Percentiles rank a stretch among this genome's conserved stretches.
Evolutionary conservation across 2,888 invertebrate genomes (phyloP).

Genomic region (Agelastica alni): DNA sequence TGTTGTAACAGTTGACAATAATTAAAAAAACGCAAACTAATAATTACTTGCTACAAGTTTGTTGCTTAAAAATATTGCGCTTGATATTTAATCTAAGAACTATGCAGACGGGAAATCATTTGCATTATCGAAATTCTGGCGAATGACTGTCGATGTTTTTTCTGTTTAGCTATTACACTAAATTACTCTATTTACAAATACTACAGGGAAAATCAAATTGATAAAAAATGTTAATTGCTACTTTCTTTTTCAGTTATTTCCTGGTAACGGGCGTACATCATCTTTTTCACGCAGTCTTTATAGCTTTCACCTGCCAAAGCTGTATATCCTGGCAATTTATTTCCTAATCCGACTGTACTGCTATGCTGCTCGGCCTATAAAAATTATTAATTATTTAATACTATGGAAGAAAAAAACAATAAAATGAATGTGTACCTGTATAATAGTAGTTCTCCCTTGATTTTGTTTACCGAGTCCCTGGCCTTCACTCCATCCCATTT

Average conservation of each 20-base stretch:
- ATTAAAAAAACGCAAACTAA: too few relatives aligned
- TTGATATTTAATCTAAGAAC: too few relatives aligned
- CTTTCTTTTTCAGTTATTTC: constrained; percentile 71
- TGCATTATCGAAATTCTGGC: too few relatives aligned
- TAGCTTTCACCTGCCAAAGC: constrained; percentile 84
- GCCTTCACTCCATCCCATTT: constrained; percentile 99
- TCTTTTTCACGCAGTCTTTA: constrained; percentile 86
- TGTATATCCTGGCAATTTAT: constrained; percentile 76
- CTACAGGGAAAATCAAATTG: too few relatives aligned
- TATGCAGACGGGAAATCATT: too few relatives aligned
- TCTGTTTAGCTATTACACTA: too few relatives aligned
- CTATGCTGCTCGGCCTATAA: constrained; percentile 62
- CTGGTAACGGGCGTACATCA: constrained; percentile 86
- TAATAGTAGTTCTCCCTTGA: constrained; percentile 91
- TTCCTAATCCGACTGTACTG: constrained; percentile 82
- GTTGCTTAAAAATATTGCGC: too few relatives aligned
- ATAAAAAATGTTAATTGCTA: constrained; percentile 36
- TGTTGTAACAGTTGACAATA: too few relatives aligned
- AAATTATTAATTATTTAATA: too few relatives aligned
- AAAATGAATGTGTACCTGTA: constrained; percentile 68
- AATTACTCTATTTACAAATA: too few relatives aligned
- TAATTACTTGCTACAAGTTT: too few relatives aligned
- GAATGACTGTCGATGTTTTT: too few relatives aligned
- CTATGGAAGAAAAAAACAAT: background rate
- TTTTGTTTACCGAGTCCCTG: constrained; percentile 92